phyloP scores from a whole-genome alignment of 2,113 vertebrate genomes.

The Gymnocephalus cernua region DNA sequence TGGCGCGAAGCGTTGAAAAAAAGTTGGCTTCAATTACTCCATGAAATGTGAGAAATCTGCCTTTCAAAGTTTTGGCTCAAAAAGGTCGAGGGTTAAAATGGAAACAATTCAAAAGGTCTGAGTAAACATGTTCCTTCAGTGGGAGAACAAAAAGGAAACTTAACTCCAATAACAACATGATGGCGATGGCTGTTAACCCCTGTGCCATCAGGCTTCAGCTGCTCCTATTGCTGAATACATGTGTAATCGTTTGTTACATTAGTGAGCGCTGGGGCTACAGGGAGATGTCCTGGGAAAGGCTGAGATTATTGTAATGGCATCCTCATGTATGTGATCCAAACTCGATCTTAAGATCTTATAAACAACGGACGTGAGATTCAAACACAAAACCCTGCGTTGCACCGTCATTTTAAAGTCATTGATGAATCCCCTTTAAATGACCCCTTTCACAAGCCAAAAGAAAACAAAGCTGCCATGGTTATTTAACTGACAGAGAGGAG shows the following conservation, averaged over 20 bases:
- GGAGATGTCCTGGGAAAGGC: slow-evolving; percentile 52
- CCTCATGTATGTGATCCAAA: slow-evolving; percentile 74
- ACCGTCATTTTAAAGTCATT: slow-evolving; percentile 30
- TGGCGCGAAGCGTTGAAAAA: slow-evolving; percentile 53
- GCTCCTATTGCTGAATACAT: slow-evolving; percentile 36
- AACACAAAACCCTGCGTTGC: slow-evolving; percentile 46
- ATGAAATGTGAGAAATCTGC: slow-evolving; percentile 75
- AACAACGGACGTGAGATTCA: slow-evolving; percentile 67
- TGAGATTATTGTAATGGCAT: slow-evolving; percentile 72
- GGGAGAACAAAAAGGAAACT: slow-evolving; percentile 67
- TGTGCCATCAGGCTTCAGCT: slow-evolving; percentile 46
- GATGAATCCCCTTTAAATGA: slow-evolving; percentile 40
- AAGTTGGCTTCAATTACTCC: slow-evolving; percentile 62
- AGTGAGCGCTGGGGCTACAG: slow-evolving; percentile 32
- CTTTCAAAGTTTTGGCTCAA: slow-evolving; percentile 42
- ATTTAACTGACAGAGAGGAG: neutral
- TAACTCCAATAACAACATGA: slow-evolving; percentile 65
- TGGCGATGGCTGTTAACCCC: slow-evolving; percentile 69
- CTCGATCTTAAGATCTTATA: slow-evolving; percentile 55
- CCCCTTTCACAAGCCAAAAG: slow-evolving; percentile 33
- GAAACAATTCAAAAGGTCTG: slow-evolving; percentile 75
- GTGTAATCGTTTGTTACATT: slow-evolving; percentile 73
- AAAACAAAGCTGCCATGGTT: slow-evolving; percentile 54
- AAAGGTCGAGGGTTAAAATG: slow-evolving; percentile 62
- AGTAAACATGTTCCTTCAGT: slow-evolving; percentile 63